phyloP scores from a whole-genome alignment of 1,140 invertebrate species.

The Zaprionus inermis region DNA sequence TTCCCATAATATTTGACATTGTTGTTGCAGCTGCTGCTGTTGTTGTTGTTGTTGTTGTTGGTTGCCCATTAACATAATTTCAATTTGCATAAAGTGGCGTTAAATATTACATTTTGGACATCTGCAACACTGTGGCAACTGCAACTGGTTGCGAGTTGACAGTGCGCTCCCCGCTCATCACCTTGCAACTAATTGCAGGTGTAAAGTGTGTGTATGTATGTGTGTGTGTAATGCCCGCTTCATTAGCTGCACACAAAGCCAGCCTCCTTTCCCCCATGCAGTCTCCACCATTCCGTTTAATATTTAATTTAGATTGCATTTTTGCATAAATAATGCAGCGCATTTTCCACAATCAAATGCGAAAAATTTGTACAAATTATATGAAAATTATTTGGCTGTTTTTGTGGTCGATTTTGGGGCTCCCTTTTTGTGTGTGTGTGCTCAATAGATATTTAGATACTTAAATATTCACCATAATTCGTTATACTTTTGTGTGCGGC shows the following conservation, averaged over 20 bases:
- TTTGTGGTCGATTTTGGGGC: conserved; percentile 46
- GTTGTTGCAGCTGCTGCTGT: conserved; percentile 41
- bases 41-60: no score
- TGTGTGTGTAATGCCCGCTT: conserved; percentile 57
- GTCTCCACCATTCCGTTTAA: conserved; percentile 21
- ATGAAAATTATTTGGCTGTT: conserved; percentile 60
- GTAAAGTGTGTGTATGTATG: conserved; percentile 39
- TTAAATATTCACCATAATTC: conserved; percentile 13
- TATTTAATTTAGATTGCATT: conserved; percentile 75
- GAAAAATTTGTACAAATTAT: conserved; percentile 53
- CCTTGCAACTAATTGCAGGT: conserved; percentile 68
- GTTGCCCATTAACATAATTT: conserved; percentile 79
- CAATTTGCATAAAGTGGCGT: conserved; percentile 80
- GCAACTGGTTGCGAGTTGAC: conserved; percentile 39
- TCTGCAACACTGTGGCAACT: conserved; percentile 34
- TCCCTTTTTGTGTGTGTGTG: neutral
- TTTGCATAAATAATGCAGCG: conserved; percentile 60
- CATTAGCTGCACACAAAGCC: conserved; percentile 44
- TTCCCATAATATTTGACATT: conserved; percentile 43
- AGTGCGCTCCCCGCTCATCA: conserved; percentile 8
- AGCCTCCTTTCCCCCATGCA: neutral
- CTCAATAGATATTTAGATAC: neutral
- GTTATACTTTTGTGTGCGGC: conserved; percentile 9
- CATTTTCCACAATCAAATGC: conserved; percentile 34
- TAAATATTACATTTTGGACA: conserved; percentile 79